phyloP scores from a whole-genome alignment of 92 coral and sea anemone genomes.

The Blastomussa wellsi region DNA sequence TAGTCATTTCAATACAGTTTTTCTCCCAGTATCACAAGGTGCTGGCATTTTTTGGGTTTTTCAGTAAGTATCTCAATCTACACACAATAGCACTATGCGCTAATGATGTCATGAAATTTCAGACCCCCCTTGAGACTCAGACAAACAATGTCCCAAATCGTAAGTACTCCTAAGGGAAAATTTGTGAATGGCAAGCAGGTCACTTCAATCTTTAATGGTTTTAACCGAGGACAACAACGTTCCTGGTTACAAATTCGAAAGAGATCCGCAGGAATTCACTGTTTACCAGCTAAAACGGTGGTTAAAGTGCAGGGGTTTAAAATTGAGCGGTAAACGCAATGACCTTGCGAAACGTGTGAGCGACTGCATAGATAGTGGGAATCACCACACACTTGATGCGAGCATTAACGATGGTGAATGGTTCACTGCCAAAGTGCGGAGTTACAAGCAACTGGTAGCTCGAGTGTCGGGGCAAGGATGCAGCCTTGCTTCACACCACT shows the following conservation, averaged over 20 bases:
- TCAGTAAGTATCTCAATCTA: too few relatives aligned
- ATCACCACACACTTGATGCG: constrained; percentile 43
- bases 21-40: too few relatives aligned
- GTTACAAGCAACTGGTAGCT: constrained; percentile 2
- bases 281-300: constrained; percentile 54
- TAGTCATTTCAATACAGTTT: too few relatives aligned
- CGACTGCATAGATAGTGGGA: constrained; percentile 42
- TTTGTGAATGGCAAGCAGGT: constrained; percentile 34
- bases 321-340: constrained; percentile 53
- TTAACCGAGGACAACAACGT: constrained; percentile 42
- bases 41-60: too few relatives aligned
- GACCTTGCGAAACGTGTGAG: constrained; percentile 52
- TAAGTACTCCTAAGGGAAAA: constrained; percentile 21
- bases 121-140: constrained; percentile 36
- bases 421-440: constrained; percentile 2
- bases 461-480: too few relatives aligned
- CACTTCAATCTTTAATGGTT: constrained; percentile 43
- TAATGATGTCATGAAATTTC: constrained; percentile 48
- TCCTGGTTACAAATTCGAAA: constrained; percentile 63
- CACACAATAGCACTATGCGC: too few relatives aligned
- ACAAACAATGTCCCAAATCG: constrained; percentile 52
- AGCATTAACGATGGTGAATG: constrained; percentile 44
- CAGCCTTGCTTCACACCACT: too few relatives aligned
- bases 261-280: constrained; percentile 54
- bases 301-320: constrained; percentile 66